These are phyloP conservation scores for Porites rus DNA, from an alignment of 92 coral and sea anemone genomes.

Conservation along the genomic window DNA sequence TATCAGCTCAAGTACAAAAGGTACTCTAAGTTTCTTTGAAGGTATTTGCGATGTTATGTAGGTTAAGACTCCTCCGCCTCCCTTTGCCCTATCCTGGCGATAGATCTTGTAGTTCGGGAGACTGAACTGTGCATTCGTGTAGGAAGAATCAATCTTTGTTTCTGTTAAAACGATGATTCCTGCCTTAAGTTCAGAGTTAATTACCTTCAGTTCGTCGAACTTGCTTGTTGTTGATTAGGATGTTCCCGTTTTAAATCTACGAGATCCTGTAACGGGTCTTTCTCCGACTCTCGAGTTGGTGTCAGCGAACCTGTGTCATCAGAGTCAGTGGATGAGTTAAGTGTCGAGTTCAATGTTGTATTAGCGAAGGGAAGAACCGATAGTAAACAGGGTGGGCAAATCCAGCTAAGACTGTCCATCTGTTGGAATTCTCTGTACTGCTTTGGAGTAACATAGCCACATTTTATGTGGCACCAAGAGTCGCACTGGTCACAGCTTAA, in stretches of 20 bases:
- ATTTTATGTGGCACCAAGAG: too few species aligned
- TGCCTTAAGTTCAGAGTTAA: slow-evolving; percentile 6
- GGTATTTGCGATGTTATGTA: slow-evolving; percentile 33
- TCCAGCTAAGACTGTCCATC: too few species aligned
- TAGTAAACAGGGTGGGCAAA: too few species aligned
- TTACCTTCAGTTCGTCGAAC: slow-evolving; percentile 6
- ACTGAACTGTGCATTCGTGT: slow-evolving; percentile 34
- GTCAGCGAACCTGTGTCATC: slow-evolving; percentile 6
- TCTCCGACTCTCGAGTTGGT: slow-evolving; percentile 19
- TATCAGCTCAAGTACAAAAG: slow-evolving; percentile 16
- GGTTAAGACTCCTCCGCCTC: slow-evolving; percentile 57
- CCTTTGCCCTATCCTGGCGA: slow-evolving; percentile 60
- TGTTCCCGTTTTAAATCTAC: slow-evolving; percentile 11
- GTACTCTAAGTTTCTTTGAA: slow-evolving; percentile 15
- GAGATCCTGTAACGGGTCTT: slow-evolving; percentile 15
- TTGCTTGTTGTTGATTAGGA: slow-evolving; percentile 8
- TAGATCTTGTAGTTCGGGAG: slow-evolving; percentile 41
- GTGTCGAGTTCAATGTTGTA: too few species aligned
- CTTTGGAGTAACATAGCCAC: too few species aligned
- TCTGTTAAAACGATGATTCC: slow-evolving; percentile 1
- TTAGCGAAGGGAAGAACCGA: too few species aligned
- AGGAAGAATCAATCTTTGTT: not conserved
- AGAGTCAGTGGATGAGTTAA: not conserved
- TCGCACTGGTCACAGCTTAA: too few species aligned
- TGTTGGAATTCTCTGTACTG: too few species aligned